Evolutionary conservation across 2,113 vertebrate species (phyloP), one percentile per base, ranked within the genome.

Genomic region (Poecile atricapillus): DNA sequence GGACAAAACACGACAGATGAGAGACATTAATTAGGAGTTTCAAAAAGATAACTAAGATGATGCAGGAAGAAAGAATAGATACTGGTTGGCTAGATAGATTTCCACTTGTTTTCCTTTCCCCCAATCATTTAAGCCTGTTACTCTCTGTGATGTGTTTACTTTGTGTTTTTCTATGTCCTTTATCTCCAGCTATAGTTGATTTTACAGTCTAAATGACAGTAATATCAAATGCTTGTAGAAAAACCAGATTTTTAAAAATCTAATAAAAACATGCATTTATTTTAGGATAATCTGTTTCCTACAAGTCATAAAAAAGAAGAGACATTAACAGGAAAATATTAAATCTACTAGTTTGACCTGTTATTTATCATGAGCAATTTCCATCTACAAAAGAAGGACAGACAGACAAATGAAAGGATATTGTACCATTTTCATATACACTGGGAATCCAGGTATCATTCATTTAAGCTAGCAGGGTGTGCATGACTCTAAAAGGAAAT

Each of bases 1-100:
- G 80, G 76, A 94, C 62, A 93, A 83, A 82, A 82, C 24, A 46
- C 0, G 0, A 76, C 73, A 94, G 88, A 93, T 82, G 76, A 92
- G 30, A 86, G 18, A 84, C 53, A 30, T 69, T 88, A 90, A 94
- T 94, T 87, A 92, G 63, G 62, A 93, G 37, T 31, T 84, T 87
- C 58, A 46, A 60, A 90, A 89, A 78, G 31, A 71, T 49, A 86
- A 87, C 53, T 49, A 60, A 76, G 25, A 64, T 25, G 16, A 69
- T 68, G 33, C n/a, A 76, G 60, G n/a, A 21, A 60, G 49, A 83
- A 93, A 86, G 49, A 92, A 39, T 47, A 84, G 37, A 44, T 41
- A 50, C 23, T 53, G 37, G 14, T 50, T 90, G n/a, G 22, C 25
- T 46, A 65, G 44, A n/a, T 46, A 65, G 44, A n/a, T 93, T 90